Conservation (phyloP, 2,797 vertebrate genomes). For the Gobio occitaniae region DNA sequence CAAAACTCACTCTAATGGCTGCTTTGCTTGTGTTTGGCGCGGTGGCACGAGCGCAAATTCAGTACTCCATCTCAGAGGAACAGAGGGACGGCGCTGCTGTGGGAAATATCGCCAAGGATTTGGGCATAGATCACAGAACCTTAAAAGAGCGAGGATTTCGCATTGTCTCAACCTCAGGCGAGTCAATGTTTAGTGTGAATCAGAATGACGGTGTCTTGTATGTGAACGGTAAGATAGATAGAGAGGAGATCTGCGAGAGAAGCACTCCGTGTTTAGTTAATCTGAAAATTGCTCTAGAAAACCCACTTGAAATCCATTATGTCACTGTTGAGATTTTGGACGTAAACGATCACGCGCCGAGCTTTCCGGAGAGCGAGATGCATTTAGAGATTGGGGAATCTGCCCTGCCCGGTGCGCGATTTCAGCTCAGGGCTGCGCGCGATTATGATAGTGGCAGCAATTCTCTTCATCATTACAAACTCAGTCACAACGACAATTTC, state of each 20-base stretch:
- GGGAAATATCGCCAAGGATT: conserved; percentile 79
- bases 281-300: conserved; percentile 78
- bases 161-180: conserved; percentile 62
- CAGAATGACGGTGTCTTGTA: conserved; percentile 65
- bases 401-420: conserved; percentile 71
- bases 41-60: conserved; percentile 65
- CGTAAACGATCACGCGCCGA: conserved; percentile 73
- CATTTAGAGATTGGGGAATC: conserved; percentile 78
- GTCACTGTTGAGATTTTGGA: conserved; percentile 78
- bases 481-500: conserved; percentile 74
- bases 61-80: conserved; percentile 76
- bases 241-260: conserved; percentile 72
- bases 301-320: conserved; percentile 80
- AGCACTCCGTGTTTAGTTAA: conserved; percentile 72
- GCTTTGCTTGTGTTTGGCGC: conserved; percentile 46
- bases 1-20: neutral
- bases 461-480: conserved; percentile 65
- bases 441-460: conserved; percentile 77
- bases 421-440: conserved; percentile 76
- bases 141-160: conserved; percentile 74
- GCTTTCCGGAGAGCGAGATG: conserved; percentile 72
- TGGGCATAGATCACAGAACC: conserved; percentile 72
- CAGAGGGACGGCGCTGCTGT: conserved; percentile 76
- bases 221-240: conserved; percentile 64
- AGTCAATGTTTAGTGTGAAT: conserved; percentile 63